A percentile compares a stretch with the other conserved stretches of the same genome.
phyloP scores from a whole-genome alignment of 2,888 invertebrate species.

The Tetramorium bicarinatum region DNA sequence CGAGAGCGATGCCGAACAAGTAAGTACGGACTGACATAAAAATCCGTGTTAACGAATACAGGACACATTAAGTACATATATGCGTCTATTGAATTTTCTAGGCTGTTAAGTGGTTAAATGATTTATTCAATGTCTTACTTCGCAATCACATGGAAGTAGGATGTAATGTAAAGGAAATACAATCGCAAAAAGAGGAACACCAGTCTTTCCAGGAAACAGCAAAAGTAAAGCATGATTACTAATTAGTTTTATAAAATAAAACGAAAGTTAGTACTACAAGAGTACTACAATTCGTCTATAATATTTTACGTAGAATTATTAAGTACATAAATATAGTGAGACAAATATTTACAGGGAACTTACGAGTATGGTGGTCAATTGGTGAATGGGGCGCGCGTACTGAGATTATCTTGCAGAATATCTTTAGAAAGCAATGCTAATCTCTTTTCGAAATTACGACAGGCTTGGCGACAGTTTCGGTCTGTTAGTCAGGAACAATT shows the following conservation, averaged over 20 bases:
- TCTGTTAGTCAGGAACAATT: slow-evolving; percentile 92
- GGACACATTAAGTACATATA: neutral
- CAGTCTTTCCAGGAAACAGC: slow-evolving; percentile 93
- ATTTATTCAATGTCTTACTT: slow-evolving; percentile 91
- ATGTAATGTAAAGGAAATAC: slow-evolving; percentile 91
- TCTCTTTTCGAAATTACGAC: slow-evolving; percentile 88
- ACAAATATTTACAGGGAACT: slow-evolving; percentile 88
- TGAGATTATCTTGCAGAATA: slow-evolving; percentile 91
- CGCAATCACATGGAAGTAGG: slow-evolving; percentile 91
- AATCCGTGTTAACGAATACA: neutral
- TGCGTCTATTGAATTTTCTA: slow-evolving; percentile 73
- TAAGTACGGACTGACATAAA: slow-evolving; percentile 73
- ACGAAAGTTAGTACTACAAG: neutral
- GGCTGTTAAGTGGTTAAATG: slow-evolving; percentile 93
- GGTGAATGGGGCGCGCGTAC: slow-evolving; percentile 91
- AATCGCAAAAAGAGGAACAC: slow-evolving; percentile 92
- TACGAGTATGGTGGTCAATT: slow-evolving; percentile 94
- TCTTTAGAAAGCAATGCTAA: slow-evolving; percentile 88
- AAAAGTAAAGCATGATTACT: slow-evolving; percentile 87
- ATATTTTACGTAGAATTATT: neutral
- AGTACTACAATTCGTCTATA: neutral
- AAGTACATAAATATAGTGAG: neutral
- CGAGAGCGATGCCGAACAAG: slow-evolving; percentile 92
- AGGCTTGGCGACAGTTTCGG: slow-evolving; percentile 91
- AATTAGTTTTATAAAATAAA: slow-evolving; percentile 8